Base-by-base conservation (phyloP, 2,797 vertebrate species). In the Smutsia gigantea region DNA sequence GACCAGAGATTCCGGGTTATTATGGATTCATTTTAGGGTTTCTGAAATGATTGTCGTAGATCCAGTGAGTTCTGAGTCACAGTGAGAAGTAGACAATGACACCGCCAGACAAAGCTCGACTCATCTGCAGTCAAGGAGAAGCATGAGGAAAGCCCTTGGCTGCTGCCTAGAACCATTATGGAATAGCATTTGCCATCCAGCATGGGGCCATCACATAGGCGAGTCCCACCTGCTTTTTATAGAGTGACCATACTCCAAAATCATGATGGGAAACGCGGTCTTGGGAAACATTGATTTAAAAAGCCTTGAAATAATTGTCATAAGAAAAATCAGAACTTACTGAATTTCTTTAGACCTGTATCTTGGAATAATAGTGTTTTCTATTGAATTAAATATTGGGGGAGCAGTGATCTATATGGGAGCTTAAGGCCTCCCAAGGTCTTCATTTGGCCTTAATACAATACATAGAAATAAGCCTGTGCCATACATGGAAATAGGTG, bases 151-250 rank as follows among this genome's bases (percentile, higher is more conserved):
- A 27, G 25, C 57, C 15, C 11, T 5, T 8, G 7, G 72, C 3
- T 4, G n/a, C 17, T 0, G 0, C 71, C 7, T 1, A 14, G 2
- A 0, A 17, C 21, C 23, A 4, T 13, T 9, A 0, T 7, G 21
- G 69, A 17, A 6, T 0, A 10, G 34, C 8, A 11, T 3, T 4
- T 1, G 64, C 18, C 3, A 1, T 4, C 5, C 27, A 25, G 23
- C 5, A 1, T 25, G 0, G 2, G 59, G 51, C 23, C 51, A 1
- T 12, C 27, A 6, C 6, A 8, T 11, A 25, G 27, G 7, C 7
- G 23, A 4, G 46, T 11, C 46, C 46, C 9, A 11, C 46, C 46
- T 46, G 46, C 46, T 46, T 46, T 46, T 46, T 11, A 46, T 11
- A 2, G 46, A 46, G 46, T 2, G 46, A 21, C 46, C 27, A 31